Conservation (phyloP, 2,888 invertebrate species). For the Meiosimyza decipiens region DNA sequence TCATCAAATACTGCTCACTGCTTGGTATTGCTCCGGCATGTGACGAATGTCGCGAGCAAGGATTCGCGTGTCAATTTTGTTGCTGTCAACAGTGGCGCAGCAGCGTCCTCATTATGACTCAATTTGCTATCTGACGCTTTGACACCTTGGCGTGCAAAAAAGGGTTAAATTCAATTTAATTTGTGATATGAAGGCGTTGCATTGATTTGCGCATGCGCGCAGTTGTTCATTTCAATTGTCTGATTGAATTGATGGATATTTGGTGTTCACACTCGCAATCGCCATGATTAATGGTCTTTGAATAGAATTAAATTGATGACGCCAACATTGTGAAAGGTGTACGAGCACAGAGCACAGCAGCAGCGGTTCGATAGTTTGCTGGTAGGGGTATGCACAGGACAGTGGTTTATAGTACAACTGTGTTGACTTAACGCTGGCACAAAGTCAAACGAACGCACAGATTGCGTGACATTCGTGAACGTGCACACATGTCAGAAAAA, state of each 20-base stretch:
- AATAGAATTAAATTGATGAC: conserved; percentile 2
- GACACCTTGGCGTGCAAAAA: conserved; percentile 20
- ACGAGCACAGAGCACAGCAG: too few species aligned
- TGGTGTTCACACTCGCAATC: not conserved
- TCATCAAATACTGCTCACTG: conserved; percentile 4
- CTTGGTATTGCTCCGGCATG: not conserved
- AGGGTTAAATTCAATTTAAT: conserved; percentile 19
- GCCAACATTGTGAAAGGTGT: conserved; percentile 3
- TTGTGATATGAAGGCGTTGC: conserved; percentile 17
- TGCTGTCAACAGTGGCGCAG: not conserved
- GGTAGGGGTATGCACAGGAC: too few species aligned
- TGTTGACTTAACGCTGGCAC: too few species aligned
- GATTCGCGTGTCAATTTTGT: conserved; percentile 1
- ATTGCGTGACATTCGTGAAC: conserved; percentile 4
- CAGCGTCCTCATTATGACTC: conserved; percentile 28
- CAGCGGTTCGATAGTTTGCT: too few species aligned
- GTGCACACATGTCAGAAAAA: not conserved
- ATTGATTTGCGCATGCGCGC: conserved; percentile 26
- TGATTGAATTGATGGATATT: not conserved
- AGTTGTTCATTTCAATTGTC: conserved; percentile 15
- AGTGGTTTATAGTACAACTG: too few species aligned
- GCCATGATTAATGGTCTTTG: conserved; percentile 25
- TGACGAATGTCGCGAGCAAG: conserved; percentile 2
- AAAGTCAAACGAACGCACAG: conserved; percentile 9
- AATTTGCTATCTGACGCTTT: conserved; percentile 27